Base-by-base conservation (phyloP, 2,797 vertebrate genomes). In the Premnoplex brunnescens region DNA sequence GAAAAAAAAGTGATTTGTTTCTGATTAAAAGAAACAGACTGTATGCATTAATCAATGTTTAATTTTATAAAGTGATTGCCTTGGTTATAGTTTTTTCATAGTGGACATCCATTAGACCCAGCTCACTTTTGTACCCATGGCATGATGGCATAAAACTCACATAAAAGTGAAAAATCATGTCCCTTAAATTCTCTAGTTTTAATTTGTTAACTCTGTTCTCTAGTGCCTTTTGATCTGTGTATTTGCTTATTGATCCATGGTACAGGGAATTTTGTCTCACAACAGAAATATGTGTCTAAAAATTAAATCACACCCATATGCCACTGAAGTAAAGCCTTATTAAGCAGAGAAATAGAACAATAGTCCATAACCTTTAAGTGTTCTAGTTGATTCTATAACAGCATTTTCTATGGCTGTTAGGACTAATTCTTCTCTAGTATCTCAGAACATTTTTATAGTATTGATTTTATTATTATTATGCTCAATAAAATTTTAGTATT, bases 381-480 rank as follows among this genome's bases (percentile, higher is more conserved):
- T 91, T 95, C 66, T 69, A 78, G 30, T 54, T 76, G 89, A 91
- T 79, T 88, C 79, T 88, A 36, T 66, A 69, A 63, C 41, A 85
- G 37, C 71, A 88, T 94, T 94, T 95, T 94, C 91, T 92, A 86
- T 0, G 6, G 80, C 55, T 96, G 48, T 91, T 86, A 88, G 59
- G 75, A 81, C 85, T 95, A 95, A 95, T 89, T 30, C 55, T 72
- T 94, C 51, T 79, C 59, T 72, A 54, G 55, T 72, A 58, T 41
- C 43, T 91, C 49, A 44, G 89, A 91, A 90, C 24, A 63, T 84
- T 96, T 96, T 94, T 92, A 87, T 91, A 66, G 67, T 88, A 96
- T 90, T 91, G 91, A 82, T 96, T 96, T 97, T 94, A 96, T 93
- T 96, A 94, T 93, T 78, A 90, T 90, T 96, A 95, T 79, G 81